These are phyloP conservation scores for Selene dorsalis DNA, from an alignment of 2,797 vertebrate species.

Conservation along the genomic window DNA sequence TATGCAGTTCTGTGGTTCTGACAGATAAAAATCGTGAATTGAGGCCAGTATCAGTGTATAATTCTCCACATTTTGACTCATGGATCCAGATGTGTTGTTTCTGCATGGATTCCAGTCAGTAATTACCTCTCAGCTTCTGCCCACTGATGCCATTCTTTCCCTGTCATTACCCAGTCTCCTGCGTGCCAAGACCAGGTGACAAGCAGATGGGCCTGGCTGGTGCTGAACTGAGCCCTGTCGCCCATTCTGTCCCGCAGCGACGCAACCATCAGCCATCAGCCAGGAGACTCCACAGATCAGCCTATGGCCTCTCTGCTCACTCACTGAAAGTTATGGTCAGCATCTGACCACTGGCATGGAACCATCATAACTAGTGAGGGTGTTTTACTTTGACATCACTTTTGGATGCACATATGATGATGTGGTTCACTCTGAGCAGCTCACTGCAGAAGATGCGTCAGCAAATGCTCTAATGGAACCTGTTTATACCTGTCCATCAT, in stretches of 20 bases:
- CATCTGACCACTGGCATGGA: constrained; percentile 19
- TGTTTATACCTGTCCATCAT: constrained; percentile 5
- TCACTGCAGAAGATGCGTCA: constrained; percentile 16
- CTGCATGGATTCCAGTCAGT: constrained; percentile 88
- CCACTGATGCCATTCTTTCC: constrained; percentile 86
- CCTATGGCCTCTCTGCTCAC: constrained; percentile 31
- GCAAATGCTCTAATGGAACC: constrained; percentile 20
- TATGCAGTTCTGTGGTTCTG: constrained; percentile 37
- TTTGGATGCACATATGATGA: constrained; percentile 6
- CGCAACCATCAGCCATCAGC: constrained; percentile 50
- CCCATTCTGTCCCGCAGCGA: constrained; percentile 54
- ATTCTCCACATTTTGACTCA: constrained; percentile 74
- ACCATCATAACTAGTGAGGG: not conserved
- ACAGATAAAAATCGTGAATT: constrained; percentile 64
- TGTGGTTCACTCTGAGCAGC: constrained; percentile 18
- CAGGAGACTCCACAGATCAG: constrained; percentile 41
- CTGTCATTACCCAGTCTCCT: constrained; percentile 86
- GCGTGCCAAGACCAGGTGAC: constrained; percentile 86
- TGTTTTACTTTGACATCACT: constrained; percentile 10
- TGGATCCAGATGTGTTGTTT: constrained; percentile 89
- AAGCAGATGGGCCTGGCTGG: constrained; percentile 87
- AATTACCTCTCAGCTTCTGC: constrained; percentile 85
- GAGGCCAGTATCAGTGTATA: constrained; percentile 54
- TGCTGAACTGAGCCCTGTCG: constrained; percentile 72
- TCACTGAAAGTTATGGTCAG: constrained; percentile 29